A percentile compares a stretch with the other conserved stretches of the same genome.
phyloP scores from a whole-genome alignment of 2,113 vertebrate genomes.

The Alexandromys fortis region DNA sequence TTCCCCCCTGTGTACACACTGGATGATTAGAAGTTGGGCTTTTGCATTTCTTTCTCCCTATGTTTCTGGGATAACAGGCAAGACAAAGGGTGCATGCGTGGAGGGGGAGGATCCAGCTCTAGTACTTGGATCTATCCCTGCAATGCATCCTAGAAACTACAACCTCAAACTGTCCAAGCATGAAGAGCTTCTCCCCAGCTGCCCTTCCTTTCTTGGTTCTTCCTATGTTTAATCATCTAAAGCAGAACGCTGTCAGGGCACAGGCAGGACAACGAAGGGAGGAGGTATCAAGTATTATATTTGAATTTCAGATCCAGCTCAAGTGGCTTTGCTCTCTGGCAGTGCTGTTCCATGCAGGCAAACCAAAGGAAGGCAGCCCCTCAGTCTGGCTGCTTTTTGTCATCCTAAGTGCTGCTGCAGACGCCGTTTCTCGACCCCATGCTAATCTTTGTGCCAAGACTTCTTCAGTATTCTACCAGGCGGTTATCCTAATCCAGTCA shows the following conservation, averaged over 20 bases:
- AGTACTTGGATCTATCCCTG: background rate
- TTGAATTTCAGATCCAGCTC: conserved; percentile 38
- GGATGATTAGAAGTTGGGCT: background rate
- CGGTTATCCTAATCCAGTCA: background rate
- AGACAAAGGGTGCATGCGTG: background rate
- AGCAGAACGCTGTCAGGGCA: background rate
- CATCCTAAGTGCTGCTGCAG: conserved; percentile 13
- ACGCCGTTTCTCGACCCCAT: background rate
- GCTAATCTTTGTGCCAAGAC: background rate
- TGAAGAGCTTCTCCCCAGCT: background rate
- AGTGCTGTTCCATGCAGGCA: background rate
- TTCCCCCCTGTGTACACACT: background rate
- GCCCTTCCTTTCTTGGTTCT: background rate
- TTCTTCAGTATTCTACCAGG: background rate
- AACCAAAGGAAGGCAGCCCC: background rate
- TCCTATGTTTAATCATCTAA: background rate
- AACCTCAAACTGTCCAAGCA: background rate
- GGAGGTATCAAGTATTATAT: background rate
- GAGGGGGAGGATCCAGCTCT: background rate
- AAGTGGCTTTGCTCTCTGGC: background rate
- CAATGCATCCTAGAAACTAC: conserved; percentile 46
- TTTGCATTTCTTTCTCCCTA: background rate
- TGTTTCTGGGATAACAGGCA: background rate
- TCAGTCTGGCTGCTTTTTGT: conserved; percentile 32
- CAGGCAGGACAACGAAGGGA: background rate